Evolutionary conservation across 1,140 invertebrate species (phyloP).

Genomic region (Lepidurus packardi): DNA sequence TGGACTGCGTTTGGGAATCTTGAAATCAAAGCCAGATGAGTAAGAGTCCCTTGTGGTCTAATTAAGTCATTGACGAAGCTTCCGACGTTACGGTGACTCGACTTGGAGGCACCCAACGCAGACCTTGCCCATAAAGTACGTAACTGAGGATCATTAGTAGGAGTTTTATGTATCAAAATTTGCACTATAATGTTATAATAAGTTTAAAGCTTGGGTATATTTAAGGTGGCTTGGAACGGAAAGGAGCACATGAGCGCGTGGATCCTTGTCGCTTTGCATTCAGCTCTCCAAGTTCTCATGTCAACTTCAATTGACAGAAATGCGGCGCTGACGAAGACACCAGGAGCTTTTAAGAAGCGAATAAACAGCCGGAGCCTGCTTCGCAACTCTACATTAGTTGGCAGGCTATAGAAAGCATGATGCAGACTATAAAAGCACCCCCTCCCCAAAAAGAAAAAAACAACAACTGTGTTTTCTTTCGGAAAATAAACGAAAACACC

Average conservation of each 20-base stretch:
- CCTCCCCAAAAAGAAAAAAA: neutral
- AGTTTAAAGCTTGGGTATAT: neutral
- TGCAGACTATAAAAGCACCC: neutral
- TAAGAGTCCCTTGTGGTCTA: slow-evolving; percentile 5
- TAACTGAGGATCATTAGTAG: neutral
- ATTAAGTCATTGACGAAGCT: neutral
- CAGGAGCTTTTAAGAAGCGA: slow-evolving; percentile 15
- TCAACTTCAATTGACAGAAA: slow-evolving; percentile 19
- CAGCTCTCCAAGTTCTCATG: neutral
- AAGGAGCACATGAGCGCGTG: neutral
- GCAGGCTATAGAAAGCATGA: neutral
- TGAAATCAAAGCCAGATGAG: neutral
- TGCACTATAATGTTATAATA: neutral
- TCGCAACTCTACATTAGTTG: neutral
- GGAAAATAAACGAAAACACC: neutral
- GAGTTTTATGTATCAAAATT: neutral
- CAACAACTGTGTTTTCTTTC: neutral
- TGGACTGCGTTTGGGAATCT: no score
- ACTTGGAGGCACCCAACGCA: neutral
- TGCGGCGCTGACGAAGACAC: slow-evolving; percentile 17
- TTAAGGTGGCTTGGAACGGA: slow-evolving; percentile 2
- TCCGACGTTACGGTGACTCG: slow-evolving; percentile 1
- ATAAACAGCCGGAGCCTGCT: neutral
- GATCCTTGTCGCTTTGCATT: slow-evolving; percentile 5
- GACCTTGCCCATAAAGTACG: neutral